Evolutionary conservation across 2,797 vertebrate species (phyloP).

Genomic region (Xenops minutus): DNA sequence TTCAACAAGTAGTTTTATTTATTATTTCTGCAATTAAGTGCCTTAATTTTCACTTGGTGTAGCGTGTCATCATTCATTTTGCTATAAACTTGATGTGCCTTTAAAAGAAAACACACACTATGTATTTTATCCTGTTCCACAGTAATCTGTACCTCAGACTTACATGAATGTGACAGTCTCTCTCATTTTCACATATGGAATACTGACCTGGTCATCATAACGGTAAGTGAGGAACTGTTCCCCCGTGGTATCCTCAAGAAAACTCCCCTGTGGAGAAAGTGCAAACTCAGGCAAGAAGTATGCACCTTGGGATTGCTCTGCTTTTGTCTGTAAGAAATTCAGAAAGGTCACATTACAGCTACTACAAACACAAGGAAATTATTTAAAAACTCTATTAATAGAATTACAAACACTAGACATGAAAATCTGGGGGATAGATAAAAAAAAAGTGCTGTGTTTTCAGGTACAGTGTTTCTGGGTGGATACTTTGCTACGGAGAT

Average conservation of each 20-base stretch:
- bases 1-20: background rate
- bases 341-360: background rate
- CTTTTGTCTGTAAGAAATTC: slow-evolving; percentile 72
- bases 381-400: background rate
- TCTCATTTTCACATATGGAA: background rate
- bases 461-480: background rate
- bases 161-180: background rate
- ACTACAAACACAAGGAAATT: background rate
- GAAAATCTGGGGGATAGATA: background rate
- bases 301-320: slow-evolving; percentile 81
- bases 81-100: background rate
- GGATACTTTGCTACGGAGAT: background rate
- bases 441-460: background rate
- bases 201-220: slow-evolving; percentile 89
- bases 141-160: background rate
- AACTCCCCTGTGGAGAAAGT: slow-evolving; percentile 91
- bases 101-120: background rate
- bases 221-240: slow-evolving; percentile 90
- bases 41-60: background rate
- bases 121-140: background rate
- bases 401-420: background rate
- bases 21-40: background rate
- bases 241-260: slow-evolving; percentile 88
- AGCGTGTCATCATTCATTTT: background rate
- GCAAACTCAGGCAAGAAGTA: slow-evolving; percentile 93